Evolutionary conservation across 2,888 invertebrate genomes (phyloP).

Genomic region (Heliconius sara): DNA sequence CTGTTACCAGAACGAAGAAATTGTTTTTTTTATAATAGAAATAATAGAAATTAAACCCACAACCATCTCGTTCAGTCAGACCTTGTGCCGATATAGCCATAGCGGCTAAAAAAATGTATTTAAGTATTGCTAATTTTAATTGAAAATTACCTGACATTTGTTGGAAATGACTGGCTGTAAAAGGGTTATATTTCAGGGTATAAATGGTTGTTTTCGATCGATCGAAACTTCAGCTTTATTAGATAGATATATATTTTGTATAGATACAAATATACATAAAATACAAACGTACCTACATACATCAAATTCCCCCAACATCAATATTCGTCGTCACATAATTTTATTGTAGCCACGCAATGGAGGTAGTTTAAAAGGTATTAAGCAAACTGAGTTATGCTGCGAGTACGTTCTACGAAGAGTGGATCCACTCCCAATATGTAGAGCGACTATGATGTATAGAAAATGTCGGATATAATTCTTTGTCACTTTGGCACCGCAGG

Average conservation of each 20-base stretch:
- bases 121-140: too few relatives aligned
- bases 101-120: too few relatives aligned
- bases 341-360: slow-evolving; percentile 30
- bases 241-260: background rate
- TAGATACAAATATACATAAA: background rate
- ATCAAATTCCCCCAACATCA: background rate
- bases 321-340: slow-evolving; percentile 21
- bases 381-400: slow-evolving; percentile 34
- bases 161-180: too few relatives aligned
- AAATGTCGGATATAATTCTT: background rate
- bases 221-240: background rate
- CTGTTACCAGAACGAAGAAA: too few relatives aligned
- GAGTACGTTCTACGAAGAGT: slow-evolving; percentile 9
- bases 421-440: slow-evolving; percentile 21
- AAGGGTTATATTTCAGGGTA: too few relatives aligned
- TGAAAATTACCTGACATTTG: too few relatives aligned
- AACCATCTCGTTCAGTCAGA: too few relatives aligned
- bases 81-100: too few relatives aligned
- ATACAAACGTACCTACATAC: background rate
- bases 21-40: too few relatives aligned
- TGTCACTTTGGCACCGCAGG: background rate
- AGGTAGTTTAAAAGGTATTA: slow-evolving; percentile 35
- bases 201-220: too few relatives aligned
- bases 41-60: too few relatives aligned
- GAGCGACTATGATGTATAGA: background rate